These are phyloP conservation scores for Psophia crepitans DNA, from an alignment of 2,113 vertebrate species.

Conservation along the genomic window DNA sequence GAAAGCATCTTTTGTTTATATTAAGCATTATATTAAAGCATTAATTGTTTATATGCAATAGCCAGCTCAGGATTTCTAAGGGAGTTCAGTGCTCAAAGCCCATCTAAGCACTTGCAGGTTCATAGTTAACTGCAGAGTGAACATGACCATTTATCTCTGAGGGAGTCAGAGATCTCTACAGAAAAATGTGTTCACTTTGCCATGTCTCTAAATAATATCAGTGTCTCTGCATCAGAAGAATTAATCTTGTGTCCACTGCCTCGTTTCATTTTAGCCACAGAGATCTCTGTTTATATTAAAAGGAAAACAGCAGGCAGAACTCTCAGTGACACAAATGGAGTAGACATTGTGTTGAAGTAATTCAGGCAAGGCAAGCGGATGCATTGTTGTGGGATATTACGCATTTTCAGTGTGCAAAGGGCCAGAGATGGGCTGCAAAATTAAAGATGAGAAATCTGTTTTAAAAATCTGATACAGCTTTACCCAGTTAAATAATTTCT, in stretches of 20 bases:
- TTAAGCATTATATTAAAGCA: too few species aligned
- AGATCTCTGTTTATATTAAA: neutral
- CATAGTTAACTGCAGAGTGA: neutral
- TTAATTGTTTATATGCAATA: neutral
- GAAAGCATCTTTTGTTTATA: neutral
- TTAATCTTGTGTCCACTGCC: neutral
- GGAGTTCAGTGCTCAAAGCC: neutral
- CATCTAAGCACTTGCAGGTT: neutral
- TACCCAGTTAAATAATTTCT: neutral
- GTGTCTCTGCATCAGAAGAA: neutral
- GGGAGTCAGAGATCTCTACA: neutral
- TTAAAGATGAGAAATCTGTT: neutral
- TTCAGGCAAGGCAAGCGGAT: neutral
- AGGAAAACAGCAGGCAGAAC: neutral
- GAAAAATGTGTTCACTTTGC: neutral
- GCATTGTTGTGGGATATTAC: neutral
- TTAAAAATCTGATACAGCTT: neutral
- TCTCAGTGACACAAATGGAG: neutral
- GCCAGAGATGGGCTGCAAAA: neutral
- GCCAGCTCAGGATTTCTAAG: neutral
- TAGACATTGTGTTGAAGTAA: neutral
- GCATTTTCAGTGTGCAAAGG: neutral
- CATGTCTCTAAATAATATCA: neutral
- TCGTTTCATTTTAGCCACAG: neutral
- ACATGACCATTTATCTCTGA: neutral